Conservation (phyloP, 2,888 invertebrate species). For the Hanleya hanleyi region DNA sequence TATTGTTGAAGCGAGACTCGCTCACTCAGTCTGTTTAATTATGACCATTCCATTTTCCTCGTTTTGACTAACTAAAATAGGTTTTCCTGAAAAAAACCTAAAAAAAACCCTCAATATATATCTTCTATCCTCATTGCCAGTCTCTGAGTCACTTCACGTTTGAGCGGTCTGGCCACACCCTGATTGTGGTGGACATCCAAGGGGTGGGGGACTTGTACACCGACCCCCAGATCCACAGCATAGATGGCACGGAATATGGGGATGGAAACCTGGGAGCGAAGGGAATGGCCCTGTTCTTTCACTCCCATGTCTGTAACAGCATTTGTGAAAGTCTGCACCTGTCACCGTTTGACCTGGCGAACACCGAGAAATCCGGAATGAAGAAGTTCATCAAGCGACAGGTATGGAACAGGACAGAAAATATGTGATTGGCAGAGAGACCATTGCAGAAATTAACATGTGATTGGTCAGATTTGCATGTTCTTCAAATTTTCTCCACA, state of each 20-base stretch:
- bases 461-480: no score
- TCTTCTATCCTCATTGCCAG: conserved; percentile 62
- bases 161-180: conserved; percentile 77
- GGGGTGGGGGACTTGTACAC: conserved; percentile 79
- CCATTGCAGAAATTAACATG: no score
- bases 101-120: no score
- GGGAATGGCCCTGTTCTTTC: conserved; percentile 79
- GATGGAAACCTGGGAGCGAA: conserved; percentile 77
- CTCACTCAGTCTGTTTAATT: no score
- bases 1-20: no score
- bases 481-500: no score
- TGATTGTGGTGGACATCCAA: conserved; percentile 78
- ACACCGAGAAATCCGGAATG: conserved; percentile 62
- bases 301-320: conserved; percentile 77
- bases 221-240: conserved; percentile 78
- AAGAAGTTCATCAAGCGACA: conserved; percentile 23
- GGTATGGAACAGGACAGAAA: neutral
- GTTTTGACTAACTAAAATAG: no score
- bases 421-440: no score
- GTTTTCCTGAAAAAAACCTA: no score
- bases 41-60: no score
- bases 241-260: conserved; percentile 75
- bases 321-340: conserved; percentile 76
- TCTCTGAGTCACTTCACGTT: conserved; percentile 79
- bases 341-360: conserved; percentile 76